Base-by-base conservation (phyloP, 2,797 vertebrate genomes). In the Eutrigla gurnardus region DNA sequence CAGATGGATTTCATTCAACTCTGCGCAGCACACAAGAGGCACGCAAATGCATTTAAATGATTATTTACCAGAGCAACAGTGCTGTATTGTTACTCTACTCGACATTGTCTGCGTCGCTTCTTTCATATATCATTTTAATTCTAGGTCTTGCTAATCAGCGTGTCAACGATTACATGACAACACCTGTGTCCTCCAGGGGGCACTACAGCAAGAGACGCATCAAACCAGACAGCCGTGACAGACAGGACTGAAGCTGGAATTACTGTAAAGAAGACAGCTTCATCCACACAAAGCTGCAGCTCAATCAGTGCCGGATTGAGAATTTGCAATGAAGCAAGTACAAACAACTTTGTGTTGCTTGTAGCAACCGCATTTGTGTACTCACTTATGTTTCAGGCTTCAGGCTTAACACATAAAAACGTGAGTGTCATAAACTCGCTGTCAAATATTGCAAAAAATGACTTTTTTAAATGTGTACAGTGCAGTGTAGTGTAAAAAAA, bases 1-100 rank as follows among this genome's bases (percentile, higher is more conserved):
- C 75, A 81, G 78, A 87, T 83, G 83, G 82, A 87, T 58, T 55
- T 45, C 11, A 7, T 60, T 57, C 46, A 68, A 68, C 65, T 65
- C 46, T 46, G 59, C 72, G 35, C 59, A 74, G 64, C 63, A 70
- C 47, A 64, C 4, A 25, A 46, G 14, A 65, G 42, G 25, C 52
- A 66, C 14, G 64, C 45, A 65, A 35, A 75, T 66, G 55, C 54
- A 46, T 67, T 65, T 15, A 6, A 46, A 78, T 75, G 6, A 62
- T 59, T 18, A 46, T 59, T 78, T 37, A 59, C 13, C 1, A 2
- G 32, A 52, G 15, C 7, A 58, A 49, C 55, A 61, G 25, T 32
- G 12, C 12, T 60, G 33, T 25, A 63, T 47, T 62, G 33, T 50
- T 52, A 43, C 10, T 18, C 32, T 14, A 32, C 45, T 10, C 43